Evolutionary conservation across 2,113 vertebrate genomes (phyloP), one percentile per base, ranked within the genome.

Genomic region (Syngnathoides biaculeatus): DNA sequence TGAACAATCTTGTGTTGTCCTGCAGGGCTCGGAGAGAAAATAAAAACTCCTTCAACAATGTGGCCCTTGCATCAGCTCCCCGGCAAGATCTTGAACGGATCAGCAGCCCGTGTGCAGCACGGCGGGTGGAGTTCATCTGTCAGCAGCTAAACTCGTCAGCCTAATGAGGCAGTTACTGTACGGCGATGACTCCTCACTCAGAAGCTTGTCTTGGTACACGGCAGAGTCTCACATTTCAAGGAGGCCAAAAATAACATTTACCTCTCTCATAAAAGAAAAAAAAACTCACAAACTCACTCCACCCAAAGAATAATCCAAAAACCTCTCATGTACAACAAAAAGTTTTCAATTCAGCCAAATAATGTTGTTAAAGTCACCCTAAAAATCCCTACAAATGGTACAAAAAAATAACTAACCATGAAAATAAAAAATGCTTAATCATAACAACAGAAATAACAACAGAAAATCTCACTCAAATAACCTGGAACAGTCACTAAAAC

Each of bases 11-110:
- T 11, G 12, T 13, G 42, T 35, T 35, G 30, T 2, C 30, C 30
- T 35, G 30, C 30, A 43, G 42, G 42, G 8, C 13, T n/a, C 20
- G 50, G 20, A 73, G 63, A 78, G 77, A 69, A 79, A 89, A 85
- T 83, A 39, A 83, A 87, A 80, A 69, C 11, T 67, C 71, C 65
- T 74, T 72, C 30, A 78, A 79, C 66, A 38, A 72, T 70, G 78
- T 63, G 65, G 68, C 27, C 62, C 6, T 2, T 63, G 67, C 56
- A 42, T 67, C 55, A 71, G 22, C 30, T 65, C 69, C 71, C 75
- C 67, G 30, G 64, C 30, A 61, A 24, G 58, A 50, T 67, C 65
- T 70, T 69, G 24, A 69, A 68, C 58, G 61, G 48, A 75, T 83
- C 72, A 69, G 39, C 43, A 68, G 72, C 45, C 72, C 52, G 55